These are phyloP conservation scores for Polymixis flavicincta DNA, from an alignment of 2,888 invertebrate genomes.

Conservation along the genomic window DNA sequence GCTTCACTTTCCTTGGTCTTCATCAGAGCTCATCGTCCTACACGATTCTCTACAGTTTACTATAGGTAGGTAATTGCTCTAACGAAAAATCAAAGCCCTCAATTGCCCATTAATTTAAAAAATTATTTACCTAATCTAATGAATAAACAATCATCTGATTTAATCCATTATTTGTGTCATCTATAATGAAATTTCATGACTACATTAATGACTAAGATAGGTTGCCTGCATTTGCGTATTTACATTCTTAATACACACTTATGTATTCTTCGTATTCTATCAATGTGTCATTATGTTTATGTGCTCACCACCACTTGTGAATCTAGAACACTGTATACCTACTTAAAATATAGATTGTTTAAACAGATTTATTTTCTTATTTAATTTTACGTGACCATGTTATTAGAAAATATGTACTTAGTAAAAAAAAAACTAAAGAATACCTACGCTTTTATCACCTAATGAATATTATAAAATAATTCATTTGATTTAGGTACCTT, in stretches of 20 bases:
- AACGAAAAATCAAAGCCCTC: background rate
- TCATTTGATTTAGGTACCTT: too few relatives aligned
- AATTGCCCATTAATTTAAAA: background rate
- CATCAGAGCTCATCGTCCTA: background rate
- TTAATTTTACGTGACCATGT: background rate
- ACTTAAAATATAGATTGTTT: background rate
- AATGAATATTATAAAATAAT: too few relatives aligned
- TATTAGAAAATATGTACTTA: background rate
- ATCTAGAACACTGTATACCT: slow-evolving; percentile 15
- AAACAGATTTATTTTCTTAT: too few relatives aligned
- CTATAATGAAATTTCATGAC: slow-evolving; percentile 22
- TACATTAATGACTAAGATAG: slow-evolving; percentile 15
- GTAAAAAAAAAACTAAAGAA: too few relatives aligned
- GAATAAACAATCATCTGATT: slow-evolving; percentile 13
- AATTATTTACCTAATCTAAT: background rate
- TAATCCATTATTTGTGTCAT: slow-evolving; percentile 16
- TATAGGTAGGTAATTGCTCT: background rate
- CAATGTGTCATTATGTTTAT: slow-evolving; percentile 22
- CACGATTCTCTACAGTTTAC: background rate
- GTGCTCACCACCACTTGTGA: background rate
- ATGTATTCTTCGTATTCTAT: slow-evolving; percentile 5
- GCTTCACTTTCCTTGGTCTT: background rate
- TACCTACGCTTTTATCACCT: too few relatives aligned
- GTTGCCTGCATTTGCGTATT: slow-evolving; percentile 13
- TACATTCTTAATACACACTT: slow-evolving; percentile 18